phyloP scores from a whole-genome alignment of 2,888 invertebrate species.

The Sicus ferrugineus region DNA sequence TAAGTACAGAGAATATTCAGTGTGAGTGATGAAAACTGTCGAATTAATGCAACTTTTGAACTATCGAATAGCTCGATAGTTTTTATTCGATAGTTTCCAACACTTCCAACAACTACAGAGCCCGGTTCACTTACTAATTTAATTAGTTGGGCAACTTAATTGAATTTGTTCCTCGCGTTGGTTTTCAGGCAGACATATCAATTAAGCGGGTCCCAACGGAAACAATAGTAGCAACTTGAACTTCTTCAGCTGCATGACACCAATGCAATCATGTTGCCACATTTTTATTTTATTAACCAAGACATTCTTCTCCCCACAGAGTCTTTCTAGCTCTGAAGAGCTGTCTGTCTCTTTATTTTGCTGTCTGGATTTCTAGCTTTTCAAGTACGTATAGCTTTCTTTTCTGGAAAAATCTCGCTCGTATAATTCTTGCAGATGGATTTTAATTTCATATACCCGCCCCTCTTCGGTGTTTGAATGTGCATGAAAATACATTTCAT shows the following conservation, averaged over 20 bases:
- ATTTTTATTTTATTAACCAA: background rate
- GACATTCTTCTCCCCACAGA: background rate
- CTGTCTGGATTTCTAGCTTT: conserved; percentile 9
- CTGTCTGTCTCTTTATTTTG: background rate
- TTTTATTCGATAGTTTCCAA: background rate
- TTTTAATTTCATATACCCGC: background rate
- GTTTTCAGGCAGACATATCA: conserved; percentile 1
- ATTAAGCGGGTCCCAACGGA: background rate
- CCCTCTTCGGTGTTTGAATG: background rate
- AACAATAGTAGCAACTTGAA: background rate
- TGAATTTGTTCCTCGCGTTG: conserved; percentile 6
- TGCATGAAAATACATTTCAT: background rate
- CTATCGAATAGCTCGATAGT: no score
- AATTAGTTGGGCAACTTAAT: background rate
- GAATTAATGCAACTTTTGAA: no score
- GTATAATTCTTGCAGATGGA: background rate
- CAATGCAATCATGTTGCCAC: background rate
- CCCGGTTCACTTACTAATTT: conserved; percentile 1
- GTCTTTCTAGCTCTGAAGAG: background rate
- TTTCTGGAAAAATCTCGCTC: background rate
- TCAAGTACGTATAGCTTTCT: background rate
- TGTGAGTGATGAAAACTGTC: no score
- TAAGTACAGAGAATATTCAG: no score
- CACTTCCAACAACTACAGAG: conserved; percentile 1
- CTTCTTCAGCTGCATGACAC: background rate